phyloP scores from a whole-genome alignment of 2,888 invertebrate species.

The Biston betularia region DNA sequence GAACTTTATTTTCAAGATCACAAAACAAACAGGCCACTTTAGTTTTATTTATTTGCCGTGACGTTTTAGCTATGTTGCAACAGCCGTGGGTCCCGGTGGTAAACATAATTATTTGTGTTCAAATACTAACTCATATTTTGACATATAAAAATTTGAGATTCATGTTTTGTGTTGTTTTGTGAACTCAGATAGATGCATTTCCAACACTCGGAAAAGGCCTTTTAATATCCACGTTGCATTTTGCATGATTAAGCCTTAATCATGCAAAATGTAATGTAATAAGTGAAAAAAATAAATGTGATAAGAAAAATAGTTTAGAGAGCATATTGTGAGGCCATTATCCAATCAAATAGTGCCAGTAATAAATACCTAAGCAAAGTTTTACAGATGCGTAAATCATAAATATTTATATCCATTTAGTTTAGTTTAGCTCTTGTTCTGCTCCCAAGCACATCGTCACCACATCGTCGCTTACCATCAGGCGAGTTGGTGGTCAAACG shows the following conservation, averaged over 20 bases:
- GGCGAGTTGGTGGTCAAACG: too few relatives aligned
- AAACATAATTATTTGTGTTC: background rate
- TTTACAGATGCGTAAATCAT: background rate
- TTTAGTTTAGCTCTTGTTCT: too few relatives aligned
- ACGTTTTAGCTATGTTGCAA: too few relatives aligned
- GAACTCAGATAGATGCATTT: background rate
- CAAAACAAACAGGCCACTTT: too few relatives aligned
- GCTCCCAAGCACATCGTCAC: too few relatives aligned
- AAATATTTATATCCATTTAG: constrained; percentile 3
- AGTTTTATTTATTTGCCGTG: too few relatives aligned
- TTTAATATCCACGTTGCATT: constrained; percentile 6
- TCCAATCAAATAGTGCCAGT: constrained; percentile 1
- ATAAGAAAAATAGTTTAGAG: background rate
- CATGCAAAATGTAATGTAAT: too few relatives aligned
- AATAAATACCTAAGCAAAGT: background rate
- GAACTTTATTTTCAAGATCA: too few relatives aligned
- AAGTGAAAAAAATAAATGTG: too few relatives aligned
- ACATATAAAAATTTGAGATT: background rate
- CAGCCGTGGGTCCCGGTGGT: too few relatives aligned
- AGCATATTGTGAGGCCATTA: background rate
- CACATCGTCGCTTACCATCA: too few relatives aligned
- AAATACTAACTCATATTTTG: too few relatives aligned
- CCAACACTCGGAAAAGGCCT: background rate
- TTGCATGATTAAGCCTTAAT: constrained; percentile 11
- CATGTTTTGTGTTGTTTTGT: background rate